Evolutionary conservation across 2,888 invertebrate genomes (phyloP), one percentile per base, ranked within the genome.

Genomic region (Margaritifera margaritifera): DNA sequence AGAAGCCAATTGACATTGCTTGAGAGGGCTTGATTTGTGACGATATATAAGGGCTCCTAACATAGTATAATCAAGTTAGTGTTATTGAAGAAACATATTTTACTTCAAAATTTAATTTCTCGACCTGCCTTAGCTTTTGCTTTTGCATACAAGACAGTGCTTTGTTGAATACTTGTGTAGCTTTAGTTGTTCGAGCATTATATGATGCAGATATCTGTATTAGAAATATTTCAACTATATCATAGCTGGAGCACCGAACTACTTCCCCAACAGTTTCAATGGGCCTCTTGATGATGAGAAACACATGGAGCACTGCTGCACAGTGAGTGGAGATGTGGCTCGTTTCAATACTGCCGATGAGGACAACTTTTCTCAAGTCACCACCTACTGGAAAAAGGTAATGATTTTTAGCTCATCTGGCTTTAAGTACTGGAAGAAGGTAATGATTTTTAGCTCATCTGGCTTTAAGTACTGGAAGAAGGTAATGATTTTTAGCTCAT

Each of bases 201-300:
- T 42, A 2, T 42, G 42, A 42, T 42, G 1, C 42, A 11, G 11
- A 42, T 11, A 42, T 42, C 11, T 42, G 42, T 2, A 42, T 42
- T 42, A 42, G 42, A 42, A 42, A 42, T 3, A 1, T 42, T 42
- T 42, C 42, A 42, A 55, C 24, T 55, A 11, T 53, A 6, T 64
- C 71, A 22, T 78, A 90, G 90, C 77, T 72, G 95, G 94, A 31
- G 94, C 95, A 6, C 98, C 98, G 6, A 98, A 98, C 90, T 99
- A 99, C 89, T 97, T 93, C 92, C 99, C 99, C 0, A 99, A 99
- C 91, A 97, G 97, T 75, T 99, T 98, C 91, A 92, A 93, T 74
- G 98, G 98, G 0, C 97, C 98, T 0, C 72, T 80, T 52, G 92
- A 93, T 78, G 81, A 87, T 66, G 93, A 93, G 75, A 93, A 93